Conservation (phyloP, 2,797 vertebrate genomes). For the Sparidentex hasta region DNA sequence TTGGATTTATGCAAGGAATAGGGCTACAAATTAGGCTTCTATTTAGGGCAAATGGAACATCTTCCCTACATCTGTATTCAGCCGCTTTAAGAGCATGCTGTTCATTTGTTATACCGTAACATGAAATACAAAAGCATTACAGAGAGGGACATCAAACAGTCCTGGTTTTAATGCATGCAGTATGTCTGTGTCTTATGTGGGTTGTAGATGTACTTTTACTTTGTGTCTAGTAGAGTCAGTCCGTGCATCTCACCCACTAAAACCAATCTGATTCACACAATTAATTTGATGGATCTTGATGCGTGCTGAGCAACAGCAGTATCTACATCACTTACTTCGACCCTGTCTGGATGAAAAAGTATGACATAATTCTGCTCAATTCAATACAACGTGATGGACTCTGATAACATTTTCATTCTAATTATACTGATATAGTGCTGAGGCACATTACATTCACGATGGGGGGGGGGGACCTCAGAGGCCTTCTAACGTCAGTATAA, state of each 20-base stretch:
- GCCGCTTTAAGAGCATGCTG: background rate
- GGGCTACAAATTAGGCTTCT: slow-evolving; percentile 15
- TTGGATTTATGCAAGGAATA: slow-evolving; percentile 24
- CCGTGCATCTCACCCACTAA: background rate
- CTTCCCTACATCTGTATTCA: background rate
- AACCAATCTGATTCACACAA: background rate
- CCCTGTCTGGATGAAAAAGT: background rate
- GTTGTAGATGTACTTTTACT: background rate
- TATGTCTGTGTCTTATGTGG: background rate
- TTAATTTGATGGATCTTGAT: background rate
- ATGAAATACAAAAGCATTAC: background rate
- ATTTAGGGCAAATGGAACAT: slow-evolving; percentile 23
- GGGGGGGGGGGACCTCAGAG: background rate
- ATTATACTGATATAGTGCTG: background rate
- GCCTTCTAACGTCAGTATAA: background rate
- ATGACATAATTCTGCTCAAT: background rate
- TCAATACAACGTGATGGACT: background rate
- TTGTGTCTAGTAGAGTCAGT: background rate
- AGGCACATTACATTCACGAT: background rate
- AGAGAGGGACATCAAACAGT: background rate
- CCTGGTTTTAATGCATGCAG: slow-evolving; percentile 3
- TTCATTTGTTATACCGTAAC: slow-evolving; percentile 17
- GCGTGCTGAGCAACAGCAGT: background rate
- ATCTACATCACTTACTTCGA: background rate
- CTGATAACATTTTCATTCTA: slow-evolving; percentile 9